Base-by-base conservation (phyloP, 1,140 invertebrate species). In the Drusus annulatus region DNA sequence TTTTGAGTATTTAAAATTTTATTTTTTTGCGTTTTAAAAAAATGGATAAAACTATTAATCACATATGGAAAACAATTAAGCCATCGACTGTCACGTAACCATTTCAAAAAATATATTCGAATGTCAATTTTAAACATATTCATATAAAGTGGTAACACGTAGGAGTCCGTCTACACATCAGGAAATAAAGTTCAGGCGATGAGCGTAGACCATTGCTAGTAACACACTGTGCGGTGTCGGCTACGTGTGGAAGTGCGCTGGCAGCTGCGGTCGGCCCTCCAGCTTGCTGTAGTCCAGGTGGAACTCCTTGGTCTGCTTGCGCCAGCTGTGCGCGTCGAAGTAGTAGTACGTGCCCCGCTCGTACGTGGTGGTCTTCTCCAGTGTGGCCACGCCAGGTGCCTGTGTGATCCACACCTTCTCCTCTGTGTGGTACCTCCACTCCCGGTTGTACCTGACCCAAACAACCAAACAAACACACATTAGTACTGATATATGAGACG, bases 341-440 rank as follows among this genome's bases (percentile, higher is more conserved):
- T 98, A 98, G 91, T 98, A 99, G 91, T 99, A 99, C 84, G 97
- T 99, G 89, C 98, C 98, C 85, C 97, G 93, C 91, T 99, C 98
- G 90, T 98, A 99, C 82, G 95, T 96, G 81, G 93, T 93, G 83
- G 97, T 98, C 91, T 99, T 99, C 89, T 99, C 97, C 81, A 96
- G 92, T 82, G 97, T 94, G 81, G 94, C 94, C 90, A 97, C 93
- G 82, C 97, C 97, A 78, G 97, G 97, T 84, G 97, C 97, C 90
- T 98, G 94, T 83, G 98, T 99, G 88, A 99, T 97, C 98, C 98
- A 99, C 84, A 99, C 96, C 89, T 98, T 96, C 88, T 99, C 98
- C 86, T 99, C 98, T 91, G 96, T 99, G 89, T 99, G 98, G 92
- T 98, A 99, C 90, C 98, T 93, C 98, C 98, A 99, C 86, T 99